Conservation (phyloP, 2,888 invertebrate species). For the Seira musarum region DNA sequence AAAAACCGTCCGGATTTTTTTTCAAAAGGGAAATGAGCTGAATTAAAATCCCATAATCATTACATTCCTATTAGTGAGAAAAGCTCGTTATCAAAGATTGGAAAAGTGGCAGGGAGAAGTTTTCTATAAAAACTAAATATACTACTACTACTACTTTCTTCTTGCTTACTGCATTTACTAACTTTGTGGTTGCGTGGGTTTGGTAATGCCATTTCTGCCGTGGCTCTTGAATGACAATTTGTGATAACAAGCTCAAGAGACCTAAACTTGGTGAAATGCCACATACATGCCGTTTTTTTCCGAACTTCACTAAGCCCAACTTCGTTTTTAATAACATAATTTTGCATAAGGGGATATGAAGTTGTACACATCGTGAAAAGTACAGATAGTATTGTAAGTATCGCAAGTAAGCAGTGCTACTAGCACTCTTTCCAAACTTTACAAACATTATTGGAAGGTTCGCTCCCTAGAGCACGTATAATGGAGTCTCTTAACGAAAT, state of each 20-base stretch:
- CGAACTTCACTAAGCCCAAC: not conserved
- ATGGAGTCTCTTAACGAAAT: conserved; percentile 1
- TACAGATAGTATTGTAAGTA: not conserved
- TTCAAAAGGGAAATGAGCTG: conserved; percentile 51
- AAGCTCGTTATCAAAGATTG: conserved; percentile 58
- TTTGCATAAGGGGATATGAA: conserved; percentile 4
- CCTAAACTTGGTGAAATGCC: conserved; percentile 29
- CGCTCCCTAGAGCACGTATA: not conserved
- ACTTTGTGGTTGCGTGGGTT: not conserved
- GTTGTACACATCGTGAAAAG: not conserved
- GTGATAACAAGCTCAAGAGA: conserved; percentile 54
- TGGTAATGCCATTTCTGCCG: not conserved
- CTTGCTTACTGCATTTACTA: conserved; percentile 2
- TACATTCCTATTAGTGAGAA: conserved; percentile 56
- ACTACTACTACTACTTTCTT: not conserved
- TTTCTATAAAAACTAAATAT: conserved; percentile 14
- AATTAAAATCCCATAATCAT: conserved; percentile 61
- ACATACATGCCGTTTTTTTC: conserved; percentile 18
- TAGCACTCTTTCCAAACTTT: not conserved
- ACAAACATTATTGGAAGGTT: not conserved
- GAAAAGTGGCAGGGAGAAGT: conserved; percentile 28
- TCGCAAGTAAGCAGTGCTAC: not conserved
- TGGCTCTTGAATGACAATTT: conserved; percentile 52
- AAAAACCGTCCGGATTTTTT: not conserved
- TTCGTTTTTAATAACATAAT: conserved; percentile 6